Conservation (phyloP, 2,113 vertebrate species). For the Turnix velox region DNA sequence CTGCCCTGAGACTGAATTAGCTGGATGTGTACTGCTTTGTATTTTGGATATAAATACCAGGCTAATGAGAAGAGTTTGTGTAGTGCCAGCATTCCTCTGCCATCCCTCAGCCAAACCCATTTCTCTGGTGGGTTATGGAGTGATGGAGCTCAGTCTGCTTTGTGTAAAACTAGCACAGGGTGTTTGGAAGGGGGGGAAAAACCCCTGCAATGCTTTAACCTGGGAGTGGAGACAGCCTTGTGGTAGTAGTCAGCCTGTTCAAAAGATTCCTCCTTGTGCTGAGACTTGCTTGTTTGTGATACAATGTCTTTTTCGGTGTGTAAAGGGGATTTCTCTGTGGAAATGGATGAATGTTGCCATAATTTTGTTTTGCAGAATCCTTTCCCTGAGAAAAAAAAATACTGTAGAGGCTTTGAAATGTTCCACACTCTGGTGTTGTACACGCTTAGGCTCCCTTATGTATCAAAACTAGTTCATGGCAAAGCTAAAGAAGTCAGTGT, state of each 20-base stretch:
- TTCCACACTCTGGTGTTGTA: background rate
- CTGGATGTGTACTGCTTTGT: background rate
- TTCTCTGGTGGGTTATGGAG: background rate
- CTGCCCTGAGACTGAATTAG: background rate
- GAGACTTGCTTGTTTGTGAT: slow-evolving; percentile 23
- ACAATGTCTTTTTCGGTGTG: background rate
- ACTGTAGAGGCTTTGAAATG: background rate
- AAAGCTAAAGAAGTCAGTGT: background rate
- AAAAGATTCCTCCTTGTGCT: background rate
- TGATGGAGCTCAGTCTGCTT: background rate
- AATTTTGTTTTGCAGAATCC: background rate
- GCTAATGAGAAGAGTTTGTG: background rate
- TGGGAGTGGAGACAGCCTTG: background rate
- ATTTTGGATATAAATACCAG: background rate
- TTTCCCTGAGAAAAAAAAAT: slow-evolving; percentile 2
- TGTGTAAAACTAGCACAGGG: background rate
- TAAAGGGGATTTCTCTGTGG: background rate
- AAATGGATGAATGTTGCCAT: background rate
- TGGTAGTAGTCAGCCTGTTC: accelerated
- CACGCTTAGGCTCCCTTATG: background rate
- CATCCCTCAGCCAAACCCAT: accelerated
- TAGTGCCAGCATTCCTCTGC: background rate
- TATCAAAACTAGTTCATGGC: background rate
- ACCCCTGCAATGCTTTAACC: background rate
- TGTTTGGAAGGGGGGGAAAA: background rate